These are phyloP conservation scores for Arbacia lixula DNA, from an alignment of 53 echinoderm and acorn worm genomes.

Conservation along the genomic window DNA sequence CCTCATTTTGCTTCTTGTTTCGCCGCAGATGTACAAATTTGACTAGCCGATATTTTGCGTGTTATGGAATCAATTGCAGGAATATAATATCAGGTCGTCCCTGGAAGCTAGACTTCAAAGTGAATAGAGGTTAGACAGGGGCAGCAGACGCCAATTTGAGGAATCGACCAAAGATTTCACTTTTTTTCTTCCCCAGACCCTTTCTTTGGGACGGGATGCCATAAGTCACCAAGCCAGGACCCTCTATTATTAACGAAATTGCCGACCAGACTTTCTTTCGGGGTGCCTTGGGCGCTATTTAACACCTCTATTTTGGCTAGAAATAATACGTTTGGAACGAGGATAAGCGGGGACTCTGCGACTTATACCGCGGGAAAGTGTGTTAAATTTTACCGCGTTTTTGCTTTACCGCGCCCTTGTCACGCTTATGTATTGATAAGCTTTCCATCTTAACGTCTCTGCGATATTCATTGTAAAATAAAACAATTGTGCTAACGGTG, in stretches of 20 bases:
- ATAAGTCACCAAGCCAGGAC: conserved; percentile 25
- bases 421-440: too few relatives aligned
- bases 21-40: conserved; percentile 53
- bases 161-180: not conserved
- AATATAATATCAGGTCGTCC: conserved; percentile 16
- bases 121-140: conserved; percentile 2
- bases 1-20: conserved; percentile 32
- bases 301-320: conserved; percentile 6
- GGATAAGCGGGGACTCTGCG: conserved; percentile 23
- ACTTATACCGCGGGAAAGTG: conserved; percentile 31
- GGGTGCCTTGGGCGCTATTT: conserved; percentile 28
- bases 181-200: conserved; percentile 1
- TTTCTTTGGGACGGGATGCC: too few relatives aligned
- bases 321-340: conserved; percentile 24
- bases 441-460: too few relatives aligned
- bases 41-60: conserved; percentile 44
- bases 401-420: not conserved
- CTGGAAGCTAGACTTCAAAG: conserved; percentile 31
- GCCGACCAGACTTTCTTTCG: conserved; percentile 19
- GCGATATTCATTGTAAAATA: too few relatives aligned
- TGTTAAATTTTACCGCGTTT: conserved; percentile 27
- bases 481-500: too few relatives aligned
- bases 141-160: conserved; percentile 6
- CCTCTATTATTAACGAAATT: conserved; percentile 14
- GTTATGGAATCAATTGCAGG: conserved; percentile 37